phyloP scores from a whole-genome alignment of 2,888 invertebrate species.

The Ornithoptera priamus region DNA sequence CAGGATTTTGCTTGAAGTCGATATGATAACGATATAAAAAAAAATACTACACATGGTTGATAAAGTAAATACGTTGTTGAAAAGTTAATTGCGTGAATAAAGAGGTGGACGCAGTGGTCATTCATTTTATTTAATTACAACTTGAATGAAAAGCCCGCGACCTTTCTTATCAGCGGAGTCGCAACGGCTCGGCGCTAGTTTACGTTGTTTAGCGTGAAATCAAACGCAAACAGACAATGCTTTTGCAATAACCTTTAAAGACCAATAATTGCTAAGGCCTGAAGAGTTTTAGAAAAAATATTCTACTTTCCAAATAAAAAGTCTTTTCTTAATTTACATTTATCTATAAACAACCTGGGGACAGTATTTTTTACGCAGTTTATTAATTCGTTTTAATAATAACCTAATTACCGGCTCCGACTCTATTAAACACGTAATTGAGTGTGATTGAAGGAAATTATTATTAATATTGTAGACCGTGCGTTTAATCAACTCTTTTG shows the following conservation, averaged over 20 bases:
- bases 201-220: constrained; percentile 22
- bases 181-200: constrained; percentile 33
- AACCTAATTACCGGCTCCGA: neutral
- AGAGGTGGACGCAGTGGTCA: constrained; percentile 41
- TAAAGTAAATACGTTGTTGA: constrained; percentile 30
- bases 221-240: constrained; percentile 12
- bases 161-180: constrained; percentile 54
- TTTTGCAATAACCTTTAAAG: neutral
- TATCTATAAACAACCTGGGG: too few relatives aligned
- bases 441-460: too few relatives aligned
- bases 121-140: constrained; percentile 63
- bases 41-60: constrained; percentile 22
- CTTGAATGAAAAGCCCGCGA: constrained; percentile 61
- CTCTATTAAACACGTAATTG: too few relatives aligned
- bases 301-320: too few relatives aligned
- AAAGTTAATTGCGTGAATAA: constrained; percentile 35
- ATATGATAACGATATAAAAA: constrained; percentile 18
- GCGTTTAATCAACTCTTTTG: constrained; percentile 18
- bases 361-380: too few relatives aligned
- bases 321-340: too few relatives aligned
- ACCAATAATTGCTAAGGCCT: neutral
- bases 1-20: constrained; percentile 15
- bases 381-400: neutral
- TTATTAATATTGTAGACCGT: neutral
- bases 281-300: too few relatives aligned